Evolutionary conservation across 2,113 vertebrate species (phyloP).

Genomic region (Ammospiza nelsoni): DNA sequence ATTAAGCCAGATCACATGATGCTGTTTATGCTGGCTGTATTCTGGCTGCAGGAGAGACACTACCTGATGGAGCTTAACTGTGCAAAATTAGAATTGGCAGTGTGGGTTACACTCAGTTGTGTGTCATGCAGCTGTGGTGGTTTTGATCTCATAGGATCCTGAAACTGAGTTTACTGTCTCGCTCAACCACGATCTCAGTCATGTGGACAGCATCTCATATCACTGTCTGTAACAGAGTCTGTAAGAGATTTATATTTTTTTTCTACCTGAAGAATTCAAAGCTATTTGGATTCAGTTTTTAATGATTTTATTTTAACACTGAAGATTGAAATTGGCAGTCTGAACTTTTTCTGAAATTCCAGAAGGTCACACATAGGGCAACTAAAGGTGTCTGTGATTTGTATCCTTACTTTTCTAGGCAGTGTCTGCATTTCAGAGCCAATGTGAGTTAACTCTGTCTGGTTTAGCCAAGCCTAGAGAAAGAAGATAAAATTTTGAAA

Average conservation of each 20-base stretch:
- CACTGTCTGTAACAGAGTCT: not conserved
- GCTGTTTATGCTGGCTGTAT: not conserved
- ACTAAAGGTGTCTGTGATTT: not conserved
- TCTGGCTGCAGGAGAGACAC: not conserved
- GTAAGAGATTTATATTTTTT: not conserved
- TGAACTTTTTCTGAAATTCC: not conserved
- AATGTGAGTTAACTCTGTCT: not conserved
- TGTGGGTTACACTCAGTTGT: not conserved
- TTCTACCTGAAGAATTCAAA: not conserved
- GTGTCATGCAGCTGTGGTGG: constrained; percentile 17
- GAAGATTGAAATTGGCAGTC: not conserved
- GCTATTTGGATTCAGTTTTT: not conserved
- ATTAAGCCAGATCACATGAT: not conserved
- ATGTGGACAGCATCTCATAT: not conserved
- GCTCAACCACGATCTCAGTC: not conserved
- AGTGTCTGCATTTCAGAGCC: not conserved
- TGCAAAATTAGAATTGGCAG: constrained; percentile 23
- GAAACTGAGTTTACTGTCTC: not conserved
- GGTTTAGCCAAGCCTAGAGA: not conserved
- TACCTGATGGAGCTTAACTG: constrained; percentile 16
- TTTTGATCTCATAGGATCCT: constrained; percentile 20
- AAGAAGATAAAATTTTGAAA: not conserved
- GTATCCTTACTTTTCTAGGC: not conserved
- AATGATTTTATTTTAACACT: not conserved
- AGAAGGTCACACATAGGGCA: not conserved